phyloP scores from a whole-genome alignment of 1,140 invertebrate genomes.

The Drosophila orosa region DNA sequence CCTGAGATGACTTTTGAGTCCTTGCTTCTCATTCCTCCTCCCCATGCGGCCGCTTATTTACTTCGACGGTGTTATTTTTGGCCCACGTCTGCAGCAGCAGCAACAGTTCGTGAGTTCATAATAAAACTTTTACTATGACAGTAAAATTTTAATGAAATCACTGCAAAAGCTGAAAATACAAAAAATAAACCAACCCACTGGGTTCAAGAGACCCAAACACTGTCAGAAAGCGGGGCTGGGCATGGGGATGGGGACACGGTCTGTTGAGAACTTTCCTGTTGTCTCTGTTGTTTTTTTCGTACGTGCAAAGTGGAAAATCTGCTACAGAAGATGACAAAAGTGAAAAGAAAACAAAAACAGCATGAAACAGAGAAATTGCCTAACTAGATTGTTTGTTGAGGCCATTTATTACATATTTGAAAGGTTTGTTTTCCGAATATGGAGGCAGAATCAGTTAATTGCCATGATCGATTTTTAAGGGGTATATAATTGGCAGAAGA shows the following conservation, averaged over 20 bases:
- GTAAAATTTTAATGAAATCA: conserved; percentile 79
- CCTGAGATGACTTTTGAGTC: conserved; percentile 55
- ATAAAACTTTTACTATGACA: conserved; percentile 78
- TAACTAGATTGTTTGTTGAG: conserved; percentile 47
- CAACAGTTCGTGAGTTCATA: conserved; percentile 59
- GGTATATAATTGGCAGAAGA: too few relatives aligned
- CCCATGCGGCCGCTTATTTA: conserved; percentile 6
- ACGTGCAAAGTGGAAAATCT: conserved; percentile 42
- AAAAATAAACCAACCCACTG: conserved; percentile 18
- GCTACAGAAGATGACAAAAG: conserved; percentile 35
- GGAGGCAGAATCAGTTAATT: not conserved
- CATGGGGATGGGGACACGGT: not conserved
- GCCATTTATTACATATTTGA: conserved; percentile 25
- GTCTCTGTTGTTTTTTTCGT: conserved; percentile 32
- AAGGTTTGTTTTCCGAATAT: not conserved
- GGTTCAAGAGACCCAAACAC: conserved; percentile 6
- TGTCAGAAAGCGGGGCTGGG: not conserved
- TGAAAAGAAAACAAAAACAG: conserved; percentile 14
- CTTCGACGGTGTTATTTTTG: conserved; percentile 53
- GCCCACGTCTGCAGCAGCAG: conserved; percentile 55
- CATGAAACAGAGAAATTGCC: conserved; percentile 7
- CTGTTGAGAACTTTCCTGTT: conserved; percentile 16
- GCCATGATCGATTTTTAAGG: not conserved
- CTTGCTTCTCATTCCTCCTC: not conserved
- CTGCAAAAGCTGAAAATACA: conserved; percentile 63